A percentile compares a stretch with the other conserved stretches of the same genome.
Conservation (phyloP, 2,797 vertebrate genomes). For the Smutsia gigantea region DNA sequence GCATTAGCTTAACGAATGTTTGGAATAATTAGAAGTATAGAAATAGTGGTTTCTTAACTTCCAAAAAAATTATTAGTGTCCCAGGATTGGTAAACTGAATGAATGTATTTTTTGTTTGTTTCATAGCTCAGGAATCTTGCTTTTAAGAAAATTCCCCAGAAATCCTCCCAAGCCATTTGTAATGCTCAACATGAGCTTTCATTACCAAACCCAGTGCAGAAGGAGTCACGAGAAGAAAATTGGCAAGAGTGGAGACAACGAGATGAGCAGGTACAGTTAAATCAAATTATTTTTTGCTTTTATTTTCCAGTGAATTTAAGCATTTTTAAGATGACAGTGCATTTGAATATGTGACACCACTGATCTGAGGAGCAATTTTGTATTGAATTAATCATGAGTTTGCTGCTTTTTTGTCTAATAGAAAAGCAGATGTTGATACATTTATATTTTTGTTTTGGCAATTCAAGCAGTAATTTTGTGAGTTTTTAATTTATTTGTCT, state of each 20-base stretch:
- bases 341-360: not conserved
- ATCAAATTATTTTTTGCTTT: conserved; percentile 24
- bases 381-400: not conserved
- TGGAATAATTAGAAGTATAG: conserved; percentile 3
- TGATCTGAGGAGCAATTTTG: not conserved
- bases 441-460: conserved; percentile 4
- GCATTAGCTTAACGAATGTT: not conserved
- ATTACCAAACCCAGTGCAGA: conserved; percentile 81
- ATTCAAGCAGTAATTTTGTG: not conserved
- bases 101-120: conserved; percentile 62
- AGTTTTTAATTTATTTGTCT: conserved; percentile 12
- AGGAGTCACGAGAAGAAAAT: conserved; percentile 87
- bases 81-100: not conserved
- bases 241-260: conserved; percentile 97
- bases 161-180: conserved; percentile 88
- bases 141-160: conserved; percentile 97
- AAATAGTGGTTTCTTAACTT: conserved; percentile 30
- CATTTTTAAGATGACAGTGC: not conserved
- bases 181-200: conserved; percentile 90
- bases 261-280: conserved; percentile 92
- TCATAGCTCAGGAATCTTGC: conserved; percentile 94
- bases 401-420: not conserved
- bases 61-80: not conserved
- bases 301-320: not conserved
- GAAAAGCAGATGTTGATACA: not conserved